These are phyloP conservation scores for Heterotis niloticus DNA, from an alignment of 2,113 vertebrate genomes.

Conservation along the genomic window DNA sequence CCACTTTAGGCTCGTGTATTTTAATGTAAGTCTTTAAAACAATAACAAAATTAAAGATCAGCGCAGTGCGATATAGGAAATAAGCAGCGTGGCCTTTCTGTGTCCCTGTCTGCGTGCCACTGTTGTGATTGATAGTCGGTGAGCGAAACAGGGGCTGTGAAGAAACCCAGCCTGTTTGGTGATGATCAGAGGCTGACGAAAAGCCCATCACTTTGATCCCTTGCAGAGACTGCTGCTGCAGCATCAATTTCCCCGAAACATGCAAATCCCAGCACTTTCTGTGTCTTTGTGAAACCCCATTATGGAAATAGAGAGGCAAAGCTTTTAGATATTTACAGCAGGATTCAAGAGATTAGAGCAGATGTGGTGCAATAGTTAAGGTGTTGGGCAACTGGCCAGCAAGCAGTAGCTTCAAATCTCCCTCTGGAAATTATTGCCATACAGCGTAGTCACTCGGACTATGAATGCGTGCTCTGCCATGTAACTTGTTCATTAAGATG, in stretches of 20 bases:
- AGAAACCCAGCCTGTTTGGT: background rate
- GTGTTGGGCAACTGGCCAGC: background rate
- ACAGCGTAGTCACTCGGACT: too few species aligned
- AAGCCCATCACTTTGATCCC: background rate
- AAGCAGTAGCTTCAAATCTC: too few species aligned
- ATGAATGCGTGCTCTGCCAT: too few species aligned
- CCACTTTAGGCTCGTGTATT: background rate
- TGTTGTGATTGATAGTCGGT: background rate
- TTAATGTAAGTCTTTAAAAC: background rate
- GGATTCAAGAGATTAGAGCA: background rate
- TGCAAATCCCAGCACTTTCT: slow-evolving; percentile 13
- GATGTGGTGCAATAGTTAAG: background rate
- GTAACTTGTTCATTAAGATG: too few species aligned
- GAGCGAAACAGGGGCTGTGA: background rate
- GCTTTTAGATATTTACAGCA: slow-evolving; percentile 4
- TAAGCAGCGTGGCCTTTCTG: background rate
- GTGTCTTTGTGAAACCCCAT: background rate
- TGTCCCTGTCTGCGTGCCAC: background rate
- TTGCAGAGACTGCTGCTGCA: background rate
- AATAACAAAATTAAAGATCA: background rate
- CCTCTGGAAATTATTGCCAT: too few species aligned
- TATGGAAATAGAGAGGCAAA: background rate
- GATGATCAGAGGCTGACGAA: background rate
- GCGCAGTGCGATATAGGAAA: background rate
- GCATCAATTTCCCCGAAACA: background rate